A percentile compares a stretch with the other conserved stretches of the same genome.
Conservation (phyloP, 2,113 vertebrate genomes). For the Larimichthys crocea region DNA sequence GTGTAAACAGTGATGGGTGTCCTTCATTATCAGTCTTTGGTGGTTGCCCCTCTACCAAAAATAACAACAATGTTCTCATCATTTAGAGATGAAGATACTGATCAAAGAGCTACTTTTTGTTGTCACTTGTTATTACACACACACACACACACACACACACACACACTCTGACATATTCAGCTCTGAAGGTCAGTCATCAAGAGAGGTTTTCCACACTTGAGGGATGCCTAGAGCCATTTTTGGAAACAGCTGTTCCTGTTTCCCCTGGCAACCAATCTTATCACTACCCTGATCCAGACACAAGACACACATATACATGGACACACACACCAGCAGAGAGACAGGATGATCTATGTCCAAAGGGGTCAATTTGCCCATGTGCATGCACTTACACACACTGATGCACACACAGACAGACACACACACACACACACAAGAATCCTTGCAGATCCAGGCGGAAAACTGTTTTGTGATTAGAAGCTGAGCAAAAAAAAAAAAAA, state of each 20-base stretch:
- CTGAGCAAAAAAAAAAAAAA: neutral
- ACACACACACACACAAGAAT: neutral
- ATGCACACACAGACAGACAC: neutral
- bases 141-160: slow-evolving; percentile 16
- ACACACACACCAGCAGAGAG: slow-evolving; percentile 30
- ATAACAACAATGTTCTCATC: slow-evolving; percentile 3
- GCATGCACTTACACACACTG: neutral
- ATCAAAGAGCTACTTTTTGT: slow-evolving; percentile 1
- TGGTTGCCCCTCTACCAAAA: slow-evolving; percentile 5
- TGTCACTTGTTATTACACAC: slow-evolving; percentile 9
- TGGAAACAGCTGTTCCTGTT: slow-evolving; percentile 69
- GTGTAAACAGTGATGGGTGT: slow-evolving; percentile 19
- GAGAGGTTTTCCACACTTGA: slow-evolving; percentile 65
- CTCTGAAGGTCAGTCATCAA: slow-evolving; percentile 64
- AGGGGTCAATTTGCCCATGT: slow-evolving; percentile 48
- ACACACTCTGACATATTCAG: slow-evolving; percentile 18
- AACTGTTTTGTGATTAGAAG: slow-evolving; percentile 25
- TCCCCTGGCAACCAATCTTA: slow-evolving; percentile 76
- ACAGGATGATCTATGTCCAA: slow-evolving; percentile 54
- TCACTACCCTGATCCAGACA: slow-evolving; percentile 34
- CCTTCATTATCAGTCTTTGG: neutral
- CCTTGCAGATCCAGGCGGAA: slow-evolving; percentile 4
- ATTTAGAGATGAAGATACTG: slow-evolving; percentile 7
- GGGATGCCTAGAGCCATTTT: slow-evolving; percentile 73
- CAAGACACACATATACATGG: slow-evolving; percentile 2